A percentile compares a stretch with the other conserved stretches of the same genome.
Evolutionary conservation across 1,140 invertebrate genomes (phyloP).

Genomic region (Eubasilissa regina): DNA sequence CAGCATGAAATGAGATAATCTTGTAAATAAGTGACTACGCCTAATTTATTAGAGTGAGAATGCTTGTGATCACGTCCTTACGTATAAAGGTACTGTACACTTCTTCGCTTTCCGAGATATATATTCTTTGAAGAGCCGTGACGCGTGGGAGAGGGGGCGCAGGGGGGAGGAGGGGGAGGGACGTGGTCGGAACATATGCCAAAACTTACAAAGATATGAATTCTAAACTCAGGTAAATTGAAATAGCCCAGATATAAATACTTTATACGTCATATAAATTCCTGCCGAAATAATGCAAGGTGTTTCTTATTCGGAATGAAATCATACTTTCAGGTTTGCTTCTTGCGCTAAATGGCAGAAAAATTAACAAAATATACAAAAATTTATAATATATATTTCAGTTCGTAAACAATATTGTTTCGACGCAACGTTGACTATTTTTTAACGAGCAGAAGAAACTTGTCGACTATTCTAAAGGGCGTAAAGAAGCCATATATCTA

Average conservation of each 20-base stretch:
- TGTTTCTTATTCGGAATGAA: conserved; percentile 5
- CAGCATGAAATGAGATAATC: too few species aligned
- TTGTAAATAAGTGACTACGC: too few species aligned
- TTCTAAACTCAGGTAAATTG: conserved; percentile 42
- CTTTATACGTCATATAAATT: conserved; percentile 30
- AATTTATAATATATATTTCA: too few species aligned
- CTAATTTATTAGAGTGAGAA: conserved; percentile 28
- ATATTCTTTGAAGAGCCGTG: conserved; percentile 20
- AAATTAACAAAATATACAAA: too few species aligned
- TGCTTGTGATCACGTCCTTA: too few species aligned
- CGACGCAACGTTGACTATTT: too few species aligned
- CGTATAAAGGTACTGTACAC: not conserved
- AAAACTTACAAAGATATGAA: conserved; percentile 33
- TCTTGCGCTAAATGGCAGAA: not conserved
- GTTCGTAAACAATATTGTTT: too few species aligned
- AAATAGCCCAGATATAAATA: conserved; percentile 42
- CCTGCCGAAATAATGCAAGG: conserved; percentile 33
- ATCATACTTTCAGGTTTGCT: conserved; percentile 12
- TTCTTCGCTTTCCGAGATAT: conserved; percentile 9
- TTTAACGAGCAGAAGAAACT: not conserved
- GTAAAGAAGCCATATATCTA: conserved; percentile 5
- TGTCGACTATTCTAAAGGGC: not conserved
- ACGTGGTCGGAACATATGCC: conserved; percentile 36
- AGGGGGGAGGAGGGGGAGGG: not conserved
- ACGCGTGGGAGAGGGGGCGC: not conserved